Evolutionary conservation across 2,888 invertebrate species (phyloP), one percentile per base, ranked within the genome.

Genomic region (Megaustenia siamemsis): DNA sequence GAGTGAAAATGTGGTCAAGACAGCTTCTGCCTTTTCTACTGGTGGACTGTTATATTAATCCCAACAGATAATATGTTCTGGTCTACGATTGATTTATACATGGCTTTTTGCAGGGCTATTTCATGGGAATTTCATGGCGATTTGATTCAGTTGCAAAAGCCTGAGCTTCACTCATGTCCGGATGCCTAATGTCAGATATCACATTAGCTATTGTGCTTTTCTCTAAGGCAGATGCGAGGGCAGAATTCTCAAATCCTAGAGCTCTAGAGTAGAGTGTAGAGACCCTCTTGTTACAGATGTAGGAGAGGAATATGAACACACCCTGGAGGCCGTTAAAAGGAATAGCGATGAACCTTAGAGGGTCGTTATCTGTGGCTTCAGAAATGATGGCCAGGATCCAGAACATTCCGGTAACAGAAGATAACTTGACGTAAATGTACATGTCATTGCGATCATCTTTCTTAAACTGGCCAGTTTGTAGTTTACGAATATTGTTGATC

Each of bases 371-470:
- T 0, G 73, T 73, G 32, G 73, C 73, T 49, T 73, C 73, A 49
- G 73, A 28, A 35, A 73, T 73, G 32, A 49, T 32, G 21, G 73
- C n/a, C 1, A 73, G 6, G 10, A 49, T 49, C 73, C 73, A 73
- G 66, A 84, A 84, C 8, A 60, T 40, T 43, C 84, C 84, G 1
- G 84, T 84, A 38, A 84, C 63, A 15, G 80, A 56, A 4, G 84
- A 84, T n/a, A 84, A 45, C 38, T 84, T 84, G 32, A 84, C 24
- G 43, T 84, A 84, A 38, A 84, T 75, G 75, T 80, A 80, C 0
- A 84, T 40, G 35, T 84, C 53, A 1, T 66, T 43, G 3, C 35
- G 71, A 10, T 84, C 80, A 32, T 45, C 66, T 63, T 66, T 84
- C 71, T 56, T 83, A 40, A 84, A 49, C 21, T 35, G 38, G 1